Percentiles rank a stretch among this genome's conserved stretches.
Evolutionary conservation across 53 echinoderm and acorn worm genomes (phyloP).

Genomic region (Zoroaster sp.): DNA sequence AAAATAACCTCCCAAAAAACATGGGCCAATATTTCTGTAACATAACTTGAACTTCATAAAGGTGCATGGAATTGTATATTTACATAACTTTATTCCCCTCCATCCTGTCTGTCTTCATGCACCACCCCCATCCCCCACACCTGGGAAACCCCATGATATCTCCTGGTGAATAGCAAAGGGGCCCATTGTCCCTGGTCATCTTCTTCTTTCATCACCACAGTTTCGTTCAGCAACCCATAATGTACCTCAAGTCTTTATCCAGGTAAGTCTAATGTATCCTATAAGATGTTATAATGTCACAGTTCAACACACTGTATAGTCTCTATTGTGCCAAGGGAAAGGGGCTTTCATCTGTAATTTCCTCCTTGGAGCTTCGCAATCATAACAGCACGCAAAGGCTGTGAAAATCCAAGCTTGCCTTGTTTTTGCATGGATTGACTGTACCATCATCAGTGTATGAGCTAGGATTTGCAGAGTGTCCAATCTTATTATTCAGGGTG

Average conservation of each 20-base stretch:
- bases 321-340: neutral
- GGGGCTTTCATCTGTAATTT: no score
- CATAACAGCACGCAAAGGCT: neutral
- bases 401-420: neutral
- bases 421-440: neutral
- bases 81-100: no score
- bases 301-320: conserved; percentile 14
- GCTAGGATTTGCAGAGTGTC: neutral
- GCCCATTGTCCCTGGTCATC: neutral
- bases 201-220: neutral
- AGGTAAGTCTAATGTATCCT: neutral
- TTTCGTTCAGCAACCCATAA: neutral
- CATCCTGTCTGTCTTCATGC: no score
- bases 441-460: neutral
- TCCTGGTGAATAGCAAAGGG: no score
- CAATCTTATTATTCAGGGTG: no score
- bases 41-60: no score
- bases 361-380: neutral
- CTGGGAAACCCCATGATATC: no score
- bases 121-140: no score
- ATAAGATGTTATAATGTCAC: conserved; percentile 25
- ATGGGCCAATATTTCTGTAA: no score
- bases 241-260: neutral
- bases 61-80: no score
- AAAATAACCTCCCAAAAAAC: no score